These are phyloP conservation scores for Zhuqinia jingwanae DNA, from an alignment of 2,888 invertebrate genomes.

Conservation along the genomic window DNA sequence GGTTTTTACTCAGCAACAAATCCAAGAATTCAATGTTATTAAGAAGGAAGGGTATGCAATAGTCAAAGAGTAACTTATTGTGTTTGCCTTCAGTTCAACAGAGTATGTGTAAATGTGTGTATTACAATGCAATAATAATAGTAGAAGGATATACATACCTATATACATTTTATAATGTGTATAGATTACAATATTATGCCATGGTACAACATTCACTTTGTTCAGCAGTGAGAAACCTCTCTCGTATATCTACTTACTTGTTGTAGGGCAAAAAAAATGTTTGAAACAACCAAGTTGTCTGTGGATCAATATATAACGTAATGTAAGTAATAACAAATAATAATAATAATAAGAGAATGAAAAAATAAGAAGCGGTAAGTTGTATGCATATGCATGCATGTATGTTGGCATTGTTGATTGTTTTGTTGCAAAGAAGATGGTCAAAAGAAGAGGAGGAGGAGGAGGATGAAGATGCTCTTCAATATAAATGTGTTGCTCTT, in stretches of 20 bases:
- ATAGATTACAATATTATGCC: no score
- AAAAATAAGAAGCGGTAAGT: neutral
- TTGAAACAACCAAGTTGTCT: no score
- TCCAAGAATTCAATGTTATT: neutral
- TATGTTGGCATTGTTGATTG: slow-evolving; percentile 14
- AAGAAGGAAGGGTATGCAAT: slow-evolving; percentile 3
- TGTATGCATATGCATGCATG: neutral
- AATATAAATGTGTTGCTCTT: neutral
- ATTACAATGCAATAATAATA: no score
- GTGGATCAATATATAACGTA: no score
- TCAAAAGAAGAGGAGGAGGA: slow-evolving; percentile 3
- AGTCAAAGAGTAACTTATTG: slow-evolving; percentile 22
- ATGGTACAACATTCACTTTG: no score
- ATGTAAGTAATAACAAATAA: no score
- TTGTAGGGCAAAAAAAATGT: neutral
- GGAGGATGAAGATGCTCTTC: slow-evolving; percentile 1
- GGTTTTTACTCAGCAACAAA: neutral
- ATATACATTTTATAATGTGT: no score
- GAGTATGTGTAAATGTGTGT: no score
- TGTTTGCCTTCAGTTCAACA: neutral
- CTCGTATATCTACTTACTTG: neutral
- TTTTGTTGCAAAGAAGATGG: slow-evolving; percentile 28
- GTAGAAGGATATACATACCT: neutral
- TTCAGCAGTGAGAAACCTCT: no score
- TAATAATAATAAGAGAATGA: neutral